Evolutionary conservation across 2,888 invertebrate species (phyloP), one percentile per base, ranked within the genome.

Genomic region (Quadroppia sp.): DNA sequence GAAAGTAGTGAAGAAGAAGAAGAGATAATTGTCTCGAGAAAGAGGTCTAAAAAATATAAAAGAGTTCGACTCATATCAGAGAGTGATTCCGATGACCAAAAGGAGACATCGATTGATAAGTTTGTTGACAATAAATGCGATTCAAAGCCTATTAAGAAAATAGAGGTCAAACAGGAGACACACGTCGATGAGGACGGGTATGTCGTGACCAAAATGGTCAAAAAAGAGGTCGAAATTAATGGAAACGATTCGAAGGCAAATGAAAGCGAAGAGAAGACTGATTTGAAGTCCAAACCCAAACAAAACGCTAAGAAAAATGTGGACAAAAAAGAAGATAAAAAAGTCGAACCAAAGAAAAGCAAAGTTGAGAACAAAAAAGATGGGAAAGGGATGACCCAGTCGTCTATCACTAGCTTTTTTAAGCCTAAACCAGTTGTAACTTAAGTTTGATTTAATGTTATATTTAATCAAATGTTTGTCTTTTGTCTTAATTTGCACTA

Each of bases 151-250:
- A 23, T 28, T 6, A 42, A 40, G 42, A 45, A 28, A 70, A 9
- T 70, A 1, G 17, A 45, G 13, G 45, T 45, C 42, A 15, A 2
- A 28, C 9, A 20, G n/a, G 70, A 82, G 73, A 82, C 81, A 1
- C 82, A 80, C 56, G 80, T 81, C 75, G 82, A 82, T 76, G 80
- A 81, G 20, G 81, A 82, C 45, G 82, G 82, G 15, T 82, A 79
- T 78, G 78, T 82, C 77, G 82, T 82, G 82, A 78, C 70, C 15
- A 70, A 70, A 42, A 70, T 15, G 77, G 78, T 77, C 56, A 64
- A 48, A 36, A 59, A 71, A 45, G 67, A 32, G 53, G 59, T 50
- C 23, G 11, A 72, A 73, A 17, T 72, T 61, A 40, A 48, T 28
- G 30, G 28, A 70, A 6, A 70, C 70, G 28, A 42, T 6, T 7